Percentiles rank a stretch among this genome's conserved stretches.
phyloP scores from a whole-genome alignment of 2,113 vertebrate species.

The Elachura formosa region DNA sequence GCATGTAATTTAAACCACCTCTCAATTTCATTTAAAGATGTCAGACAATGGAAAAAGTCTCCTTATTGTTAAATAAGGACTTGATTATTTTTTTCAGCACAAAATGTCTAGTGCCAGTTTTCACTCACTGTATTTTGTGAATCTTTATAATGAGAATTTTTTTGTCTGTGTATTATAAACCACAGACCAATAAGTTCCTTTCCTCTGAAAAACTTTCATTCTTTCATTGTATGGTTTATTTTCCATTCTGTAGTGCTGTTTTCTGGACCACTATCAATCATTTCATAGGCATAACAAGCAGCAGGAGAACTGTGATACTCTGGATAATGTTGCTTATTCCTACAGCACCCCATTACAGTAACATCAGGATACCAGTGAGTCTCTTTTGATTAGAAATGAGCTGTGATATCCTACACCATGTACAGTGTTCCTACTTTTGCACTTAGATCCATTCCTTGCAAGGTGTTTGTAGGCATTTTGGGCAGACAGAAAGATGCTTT shows the following conservation, averaged over 20 bases:
- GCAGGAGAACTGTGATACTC: background rate
- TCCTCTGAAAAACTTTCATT: background rate
- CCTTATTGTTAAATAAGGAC: background rate
- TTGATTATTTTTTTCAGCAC: background rate
- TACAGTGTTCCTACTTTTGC: background rate
- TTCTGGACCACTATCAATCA: background rate
- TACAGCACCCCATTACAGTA: background rate
- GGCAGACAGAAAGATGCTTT: background rate
- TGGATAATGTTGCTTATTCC: background rate
- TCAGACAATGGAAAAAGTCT: background rate
- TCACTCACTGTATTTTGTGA: background rate
- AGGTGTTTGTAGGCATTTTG: background rate
- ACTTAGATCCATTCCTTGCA: background rate
- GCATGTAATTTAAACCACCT: background rate
- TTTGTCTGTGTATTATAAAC: background rate
- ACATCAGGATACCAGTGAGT: background rate
- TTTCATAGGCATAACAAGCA: background rate
- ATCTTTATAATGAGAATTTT: background rate
- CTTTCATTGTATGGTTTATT: background rate
- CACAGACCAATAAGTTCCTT: background rate
- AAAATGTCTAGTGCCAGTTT: background rate
- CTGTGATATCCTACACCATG: background rate
- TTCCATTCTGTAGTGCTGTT: background rate
- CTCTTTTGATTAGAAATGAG: background rate
- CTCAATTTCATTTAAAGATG: background rate